A percentile compares a stretch with the other conserved stretches of the same genome.
Conservation (phyloP, 1,140 invertebrate species). For the Venustaconcha ellipsiformis region DNA sequence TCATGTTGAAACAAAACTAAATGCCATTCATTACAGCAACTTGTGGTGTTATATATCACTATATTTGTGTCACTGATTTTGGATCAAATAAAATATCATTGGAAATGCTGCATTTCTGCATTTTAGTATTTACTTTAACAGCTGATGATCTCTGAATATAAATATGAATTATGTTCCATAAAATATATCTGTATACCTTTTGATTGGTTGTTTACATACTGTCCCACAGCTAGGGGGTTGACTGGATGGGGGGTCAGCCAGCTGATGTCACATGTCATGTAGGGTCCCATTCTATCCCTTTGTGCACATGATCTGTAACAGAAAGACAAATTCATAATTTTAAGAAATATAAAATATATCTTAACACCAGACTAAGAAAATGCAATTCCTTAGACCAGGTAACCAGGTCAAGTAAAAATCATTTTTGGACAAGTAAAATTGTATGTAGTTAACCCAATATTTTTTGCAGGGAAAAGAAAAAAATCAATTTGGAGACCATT, state of each 20-base stretch:
- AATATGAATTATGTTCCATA: background rate
- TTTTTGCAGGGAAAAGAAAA: too few species aligned
- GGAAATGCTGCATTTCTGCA: background rate
- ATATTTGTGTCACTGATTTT: background rate
- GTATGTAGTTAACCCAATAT: too few species aligned
- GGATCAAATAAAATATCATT: background rate
- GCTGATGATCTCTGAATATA: background rate
- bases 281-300: slow-evolving; percentile 65
- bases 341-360: too few species aligned
- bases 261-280: slow-evolving; percentile 65
- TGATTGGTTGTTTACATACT: slow-evolving; percentile 71
- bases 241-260: slow-evolving; percentile 67
- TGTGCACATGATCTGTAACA: slow-evolving; percentile 67
- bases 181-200: slow-evolving; percentile 43
- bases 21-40: background rate
- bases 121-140: background rate
- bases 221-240: slow-evolving; percentile 70
- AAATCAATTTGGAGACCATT: too few species aligned
- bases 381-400: too few species aligned
- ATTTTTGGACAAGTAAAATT: too few species aligned
- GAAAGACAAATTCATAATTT: background rate
- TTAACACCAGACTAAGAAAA: too few species aligned
- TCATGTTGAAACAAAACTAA: background rate
- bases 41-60: background rate
- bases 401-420: too few species aligned